Percentiles rank a stretch among this genome's conserved stretches.
Evolutionary conservation across 2,113 vertebrate genomes (phyloP).

Genomic region (Otolemur garnettii): DNA sequence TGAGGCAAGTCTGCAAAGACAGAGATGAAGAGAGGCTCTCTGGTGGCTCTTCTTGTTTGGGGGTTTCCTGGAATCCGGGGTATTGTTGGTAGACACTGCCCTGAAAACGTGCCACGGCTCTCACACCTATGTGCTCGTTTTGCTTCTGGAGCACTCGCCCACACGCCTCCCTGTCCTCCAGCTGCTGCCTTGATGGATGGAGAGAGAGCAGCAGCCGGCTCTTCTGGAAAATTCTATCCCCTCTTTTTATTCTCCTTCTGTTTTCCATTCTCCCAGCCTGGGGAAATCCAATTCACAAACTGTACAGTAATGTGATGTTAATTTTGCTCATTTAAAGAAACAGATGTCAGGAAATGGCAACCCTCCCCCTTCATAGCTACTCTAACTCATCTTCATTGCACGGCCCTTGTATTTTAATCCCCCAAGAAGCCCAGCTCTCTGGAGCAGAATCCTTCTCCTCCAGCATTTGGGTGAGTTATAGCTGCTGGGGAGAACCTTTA

Average conservation of each 20-base stretch:
- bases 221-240: constrained; percentile 44
- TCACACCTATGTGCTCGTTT: fast-evolving
- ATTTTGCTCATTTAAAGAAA: constrained; percentile 74
- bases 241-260: constrained; percentile 12
- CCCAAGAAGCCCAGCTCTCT: not conserved
- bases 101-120: not conserved
- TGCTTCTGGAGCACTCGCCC: not conserved
- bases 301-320: constrained; percentile 57
- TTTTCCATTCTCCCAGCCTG: constrained; percentile 51
- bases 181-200: not conserved
- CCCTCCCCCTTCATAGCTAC: not conserved
- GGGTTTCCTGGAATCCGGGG: not conserved
- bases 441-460: not conserved
- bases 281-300: constrained; percentile 58
- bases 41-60: not conserved
- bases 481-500: not conserved
- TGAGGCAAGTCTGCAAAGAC: not conserved
- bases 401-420: not conserved
- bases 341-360: constrained; percentile 60
- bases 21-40: not conserved
- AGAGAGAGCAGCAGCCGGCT: not conserved
- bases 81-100: not conserved
- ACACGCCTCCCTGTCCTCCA: not conserved
- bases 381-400: not conserved
- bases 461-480: not conserved